These are phyloP conservation scores for Apodemus speciosus DNA, from an alignment of 2,113 vertebrate species.

Conservation along the genomic window DNA sequence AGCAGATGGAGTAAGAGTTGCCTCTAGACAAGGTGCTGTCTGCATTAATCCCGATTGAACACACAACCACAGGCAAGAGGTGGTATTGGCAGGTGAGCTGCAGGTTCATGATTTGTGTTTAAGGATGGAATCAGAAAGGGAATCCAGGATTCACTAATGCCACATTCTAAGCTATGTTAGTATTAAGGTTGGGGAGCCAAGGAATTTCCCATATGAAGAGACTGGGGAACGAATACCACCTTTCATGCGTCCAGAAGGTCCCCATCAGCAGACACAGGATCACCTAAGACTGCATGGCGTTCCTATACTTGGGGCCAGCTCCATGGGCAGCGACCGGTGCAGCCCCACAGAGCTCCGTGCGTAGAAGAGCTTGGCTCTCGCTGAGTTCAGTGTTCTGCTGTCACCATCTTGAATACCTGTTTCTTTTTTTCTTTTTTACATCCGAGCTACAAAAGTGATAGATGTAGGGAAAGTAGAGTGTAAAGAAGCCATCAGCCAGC, in stretches of 20 bases:
- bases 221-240: neutral
- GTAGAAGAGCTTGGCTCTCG: neutral
- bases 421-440: neutral
- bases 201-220: neutral
- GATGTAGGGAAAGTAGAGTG: too few species aligned
- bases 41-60: neutral
- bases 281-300: neutral
- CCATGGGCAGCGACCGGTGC: too few species aligned
- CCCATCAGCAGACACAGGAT: neutral
- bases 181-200: neutral
- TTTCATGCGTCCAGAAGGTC: neutral
- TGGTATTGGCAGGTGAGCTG: neutral
- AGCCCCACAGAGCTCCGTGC: neutral
- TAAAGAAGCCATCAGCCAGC: neutral
- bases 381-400: neutral
- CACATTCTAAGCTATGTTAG: neutral
- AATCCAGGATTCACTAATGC: neutral
- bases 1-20: rapidly evolving
- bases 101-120: neutral
- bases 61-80: too few species aligned
- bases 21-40: neutral
- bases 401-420: neutral
- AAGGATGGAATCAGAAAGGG: neutral
- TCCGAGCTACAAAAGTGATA: neutral
- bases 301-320: neutral